Evolutionary conservation across 2,797 vertebrate species (phyloP), one percentile per base, ranked within the genome.

Genomic region (Distichodus sexfasciatus): DNA sequence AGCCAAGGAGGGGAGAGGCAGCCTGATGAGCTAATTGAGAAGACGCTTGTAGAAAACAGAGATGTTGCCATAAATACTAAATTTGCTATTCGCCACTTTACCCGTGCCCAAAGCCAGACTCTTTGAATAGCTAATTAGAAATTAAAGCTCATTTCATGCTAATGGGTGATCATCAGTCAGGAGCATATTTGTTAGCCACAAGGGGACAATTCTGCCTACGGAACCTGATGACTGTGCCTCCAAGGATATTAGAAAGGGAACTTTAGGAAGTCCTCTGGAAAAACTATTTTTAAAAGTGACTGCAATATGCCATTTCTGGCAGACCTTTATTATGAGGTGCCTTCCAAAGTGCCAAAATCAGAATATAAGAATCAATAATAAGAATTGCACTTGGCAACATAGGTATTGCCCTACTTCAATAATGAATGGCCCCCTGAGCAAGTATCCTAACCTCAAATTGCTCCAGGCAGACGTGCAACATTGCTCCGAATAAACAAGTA

Each of bases 121-220:
- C 72, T 73, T 54, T 72, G 89, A 91, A 91, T 90, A 63, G 48
- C 71, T 88, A 79, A 91, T 89, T 81, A 81, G 66, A 82, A 85
- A 90, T 91, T 88, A 90, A 82, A 80, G 54, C 78, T 72, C 0
- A 74, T 81, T 83, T 85, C 76, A 86, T 79, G 76, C 78, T 87
- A 83, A 87, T 83, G 81, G 83, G 80, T 83, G 81, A 87, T 83
- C 73, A 43, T 24, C 55, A 66, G 73, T 76, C 55, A 76, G 79
- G 80, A 85, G 81, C 63, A 61, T 58, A 73, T 66, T 81, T 83
- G 87, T 83, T 79, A 80, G 69, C 63, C 85, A 72, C 73, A 0
- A 19, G 85, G 80, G 85, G 60, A 69, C 12, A 43, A 44, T 69
- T 69, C 60, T 75, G 64, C 54, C 64, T 57, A 71, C 26, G 17